Percentiles rank a stretch among this genome's conserved stretches.
Evolutionary conservation across 2,797 vertebrate genomes (phyloP).

Genomic region (Setipinna tenuifilis): DNA sequence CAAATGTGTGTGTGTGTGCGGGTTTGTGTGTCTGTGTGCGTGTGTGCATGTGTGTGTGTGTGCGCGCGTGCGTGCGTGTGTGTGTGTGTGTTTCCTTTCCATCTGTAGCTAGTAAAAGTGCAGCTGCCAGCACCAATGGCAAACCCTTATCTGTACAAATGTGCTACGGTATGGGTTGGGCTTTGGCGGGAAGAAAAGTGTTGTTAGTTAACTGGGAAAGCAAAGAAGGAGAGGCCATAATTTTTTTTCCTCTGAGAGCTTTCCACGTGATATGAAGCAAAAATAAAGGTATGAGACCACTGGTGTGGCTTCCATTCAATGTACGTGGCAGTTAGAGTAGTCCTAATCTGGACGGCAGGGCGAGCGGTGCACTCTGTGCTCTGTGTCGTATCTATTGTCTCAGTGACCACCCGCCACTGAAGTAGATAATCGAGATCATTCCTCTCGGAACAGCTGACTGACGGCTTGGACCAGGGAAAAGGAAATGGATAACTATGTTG

Average conservation of each 20-base stretch:
- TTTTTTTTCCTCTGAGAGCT: background rate
- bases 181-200: too few relatives aligned
- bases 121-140: background rate
- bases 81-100: background rate
- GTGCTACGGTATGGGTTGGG: background rate
- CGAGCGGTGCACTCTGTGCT: background rate
- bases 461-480: background rate
- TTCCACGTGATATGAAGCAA: background rate
- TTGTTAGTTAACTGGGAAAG: background rate
- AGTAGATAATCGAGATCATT: constrained; percentile 1
- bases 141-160: background rate
- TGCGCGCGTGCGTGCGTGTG: too few relatives aligned
- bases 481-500: background rate
- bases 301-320: background rate
- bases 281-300: background rate
- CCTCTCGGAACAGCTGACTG: background rate
- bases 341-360: background rate
- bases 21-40: too few relatives aligned
- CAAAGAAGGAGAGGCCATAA: background rate
- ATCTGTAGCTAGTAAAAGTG: background rate
- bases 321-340: background rate
- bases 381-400: background rate
- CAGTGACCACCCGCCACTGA: background rate
- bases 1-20: background rate
- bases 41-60: too few relatives aligned